Percentiles rank a stretch among this genome's conserved stretches.
These are phyloP conservation scores for Phataginus tricuspis DNA, from an alignment of 2,797 vertebrate genomes.

Conservation along the genomic window DNA sequence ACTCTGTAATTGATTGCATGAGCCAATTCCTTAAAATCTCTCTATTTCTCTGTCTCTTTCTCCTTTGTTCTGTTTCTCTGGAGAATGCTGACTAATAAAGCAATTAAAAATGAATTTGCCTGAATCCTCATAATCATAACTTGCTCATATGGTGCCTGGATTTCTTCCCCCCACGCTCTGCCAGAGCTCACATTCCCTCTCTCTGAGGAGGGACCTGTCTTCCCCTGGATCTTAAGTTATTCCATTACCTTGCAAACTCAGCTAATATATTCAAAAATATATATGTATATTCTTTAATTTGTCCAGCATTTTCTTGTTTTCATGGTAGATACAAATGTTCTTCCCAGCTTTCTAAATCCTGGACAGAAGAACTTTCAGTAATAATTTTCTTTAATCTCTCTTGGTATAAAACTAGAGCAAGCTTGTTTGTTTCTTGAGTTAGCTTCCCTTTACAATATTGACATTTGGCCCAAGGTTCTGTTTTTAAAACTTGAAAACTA, in stretches of 20 bases:
- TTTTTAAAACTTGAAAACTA: neutral
- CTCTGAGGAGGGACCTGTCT: neutral
- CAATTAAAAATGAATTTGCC: neutral
- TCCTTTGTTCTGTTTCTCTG: neutral
- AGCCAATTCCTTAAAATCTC: neutral
- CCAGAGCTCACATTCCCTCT: neutral
- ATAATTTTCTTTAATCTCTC: neutral
- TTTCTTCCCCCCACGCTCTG: neutral
- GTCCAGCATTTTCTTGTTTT: neutral
- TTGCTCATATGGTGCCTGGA: neutral
- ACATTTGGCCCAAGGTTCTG: neutral
- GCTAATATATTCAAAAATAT: neutral
- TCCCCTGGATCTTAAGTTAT: neutral
- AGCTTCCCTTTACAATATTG: neutral
- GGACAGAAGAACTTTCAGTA: neutral
- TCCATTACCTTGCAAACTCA: neutral
- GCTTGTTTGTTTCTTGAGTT: neutral
- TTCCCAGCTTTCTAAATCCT: neutral
- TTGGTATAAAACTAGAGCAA: neutral
- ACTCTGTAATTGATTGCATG: neutral
- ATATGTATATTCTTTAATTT: neutral
- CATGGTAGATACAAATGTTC: neutral
- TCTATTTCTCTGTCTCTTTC: neutral
- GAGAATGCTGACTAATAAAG: neutral
- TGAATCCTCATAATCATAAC: neutral